Base-by-base conservation (phyloP, 2,113 vertebrate species). In the human region DNA sequence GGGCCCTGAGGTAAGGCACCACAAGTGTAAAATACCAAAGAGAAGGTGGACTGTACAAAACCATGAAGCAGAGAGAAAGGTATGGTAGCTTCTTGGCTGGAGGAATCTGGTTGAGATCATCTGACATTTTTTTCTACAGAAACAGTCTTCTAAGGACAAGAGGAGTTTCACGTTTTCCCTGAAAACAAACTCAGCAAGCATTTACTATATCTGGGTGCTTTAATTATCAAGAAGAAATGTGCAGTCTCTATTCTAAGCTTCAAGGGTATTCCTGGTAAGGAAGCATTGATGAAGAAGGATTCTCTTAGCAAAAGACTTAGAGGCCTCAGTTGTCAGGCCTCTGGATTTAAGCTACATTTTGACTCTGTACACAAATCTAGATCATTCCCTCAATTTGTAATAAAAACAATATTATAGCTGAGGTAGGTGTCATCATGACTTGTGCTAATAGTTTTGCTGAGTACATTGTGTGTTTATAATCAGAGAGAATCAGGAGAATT, bases 131-230 rank as follows among this genome's bases (percentile, higher is more conserved):
- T n/a, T 30, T 3, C 66, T 38, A 45, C 2, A 84, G 32, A 84
- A 61, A 92, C 9, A 66, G 32, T 87, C 61, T 93, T 68, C 27
- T 66, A 68, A 85, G 50, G n/a, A 85, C 5, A 86, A 50, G 83
- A 78, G 45, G 94, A 82, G 9, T 92, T 90, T 76, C 45, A n/a
- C 16, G 13, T 84, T 85, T 93, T 59, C 57, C 9, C 27, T 22
- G 32, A 40, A 80, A 75, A 59, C 76, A 78, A 78, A 48, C 45
- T 85, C 43, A 90, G 48, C 13, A 23, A 80, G n/a, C n/a, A 38
- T 27, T 76, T 81, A 35, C 30, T 59, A 6, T 61, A 68, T 32
- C n/a, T 22, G 20, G 55, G 43, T 75, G 52, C 59, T 87, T 70
- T 73, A 43, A 79, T 70, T 64, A 57, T 43, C 32, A 32, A 38